Conservation (phyloP, 2,888 invertebrate genomes). For the Torymus auratus region DNA sequence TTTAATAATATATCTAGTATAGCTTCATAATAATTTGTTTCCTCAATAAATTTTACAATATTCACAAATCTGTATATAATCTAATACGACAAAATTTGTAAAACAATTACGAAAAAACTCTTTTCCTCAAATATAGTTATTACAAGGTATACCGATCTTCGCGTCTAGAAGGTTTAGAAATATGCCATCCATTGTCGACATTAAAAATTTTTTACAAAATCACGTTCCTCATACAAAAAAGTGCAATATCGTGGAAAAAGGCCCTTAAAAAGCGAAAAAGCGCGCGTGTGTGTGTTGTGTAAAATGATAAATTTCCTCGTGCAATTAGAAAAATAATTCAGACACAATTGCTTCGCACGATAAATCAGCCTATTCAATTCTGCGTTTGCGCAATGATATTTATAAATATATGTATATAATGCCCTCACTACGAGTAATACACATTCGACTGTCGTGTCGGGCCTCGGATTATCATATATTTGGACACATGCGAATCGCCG, state of each 20-base stretch:
- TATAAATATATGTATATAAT: not conserved
- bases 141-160: conserved; percentile 20
- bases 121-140: conserved; percentile 9
- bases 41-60: conserved; percentile 54
- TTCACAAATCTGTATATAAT: conserved; percentile 51
- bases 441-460: not conserved
- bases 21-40: conserved; percentile 21
- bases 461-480: not conserved
- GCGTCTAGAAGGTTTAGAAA: conserved; percentile 44
- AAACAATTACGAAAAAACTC: conserved; percentile 43
- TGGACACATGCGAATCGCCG: not conserved
- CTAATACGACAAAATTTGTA: conserved; percentile 33
- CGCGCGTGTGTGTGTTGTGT: not conserved
- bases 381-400: not conserved
- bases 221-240: conserved; percentile 4
- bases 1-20: conserved; percentile 33
- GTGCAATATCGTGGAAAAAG: conserved; percentile 20
- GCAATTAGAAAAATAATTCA: conserved; percentile 31
- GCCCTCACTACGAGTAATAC: not conserved
- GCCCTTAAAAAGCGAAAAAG: conserved; percentile 31
- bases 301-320: not conserved
- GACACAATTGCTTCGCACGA: not conserved
- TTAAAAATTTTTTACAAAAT: conserved; percentile 46
- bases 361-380: conserved; percentile 5
- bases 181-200: not conserved